Evolutionary conservation across 1,140 invertebrate species (phyloP), one percentile per base, ranked within the genome.

Genomic region (Apocrypta bakeri): DNA sequence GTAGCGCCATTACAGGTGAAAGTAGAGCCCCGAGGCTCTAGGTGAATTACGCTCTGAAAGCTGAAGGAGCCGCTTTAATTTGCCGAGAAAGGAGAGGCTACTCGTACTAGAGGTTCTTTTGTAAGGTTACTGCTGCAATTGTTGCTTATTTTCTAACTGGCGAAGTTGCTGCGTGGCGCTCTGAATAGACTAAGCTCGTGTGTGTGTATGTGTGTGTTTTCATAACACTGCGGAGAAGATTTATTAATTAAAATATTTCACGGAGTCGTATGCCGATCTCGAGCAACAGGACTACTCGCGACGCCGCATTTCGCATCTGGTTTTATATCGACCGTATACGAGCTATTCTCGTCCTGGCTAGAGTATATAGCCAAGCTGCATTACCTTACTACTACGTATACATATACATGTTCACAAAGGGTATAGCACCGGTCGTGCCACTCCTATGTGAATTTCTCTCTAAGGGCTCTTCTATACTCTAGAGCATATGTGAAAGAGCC

Each of bases 1-100:
- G 8, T 2, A 48, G 42, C 42, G 42, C 42, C 42, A 48, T n/a
- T 56, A n/a, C 48, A 56, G 17, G 48, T 66, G 25, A 66, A 27
- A 66, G 61, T n/a, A 24, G 25, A 66, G 27, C 63, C 63, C 63
- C 63, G 63, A 8, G 63, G 63, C 63, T 66, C 24, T 66, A 66
- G 63, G 63, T 66, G 25, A 66, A 66, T 66, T 66, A 66, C 63
- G 25, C 63, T 14, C 27, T 66, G 27, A 66, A 27, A 66, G 25
- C 63, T 25, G 24, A 66, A 66, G 63, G 48, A 56, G 48, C 21
- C 17, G 48, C 48, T 56, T 56, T 56, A 56, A 56, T 56, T 56
- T 56, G 48, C 48, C 21, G 48, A 21, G 48, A n/a, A 56, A 56
- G 21, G 48, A 56, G 48, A 56, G 33, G 33, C 33, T 37, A 9